Evolutionary conservation across 2,113 vertebrate genomes (phyloP).

Genomic region (Caranx melampygus): DNA sequence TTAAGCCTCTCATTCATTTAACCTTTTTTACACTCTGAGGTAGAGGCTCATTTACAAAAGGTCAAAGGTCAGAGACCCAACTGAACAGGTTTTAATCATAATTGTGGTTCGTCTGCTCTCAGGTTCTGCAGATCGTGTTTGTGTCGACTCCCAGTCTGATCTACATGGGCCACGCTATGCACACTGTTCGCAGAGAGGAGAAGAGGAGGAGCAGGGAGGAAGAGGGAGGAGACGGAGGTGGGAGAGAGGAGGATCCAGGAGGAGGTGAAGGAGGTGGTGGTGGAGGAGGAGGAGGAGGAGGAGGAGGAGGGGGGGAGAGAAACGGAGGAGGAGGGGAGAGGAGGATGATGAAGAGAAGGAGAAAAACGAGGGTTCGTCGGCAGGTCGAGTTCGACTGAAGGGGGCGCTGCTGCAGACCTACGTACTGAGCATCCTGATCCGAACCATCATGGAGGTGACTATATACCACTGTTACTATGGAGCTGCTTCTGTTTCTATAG

Average conservation of each 20-base stretch:
- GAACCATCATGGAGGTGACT: conserved; percentile 88
- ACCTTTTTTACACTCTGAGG: too few relatives aligned
- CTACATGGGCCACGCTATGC: conserved; percentile 96
- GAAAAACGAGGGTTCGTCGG: conserved; percentile 47
- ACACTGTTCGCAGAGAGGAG: conserved; percentile 91
- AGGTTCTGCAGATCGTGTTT: conserved; percentile 97
- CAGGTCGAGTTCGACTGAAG: conserved; percentile 80
- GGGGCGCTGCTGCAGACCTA: conserved; percentile 94
- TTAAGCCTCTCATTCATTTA: too few relatives aligned
- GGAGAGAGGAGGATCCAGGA: conserved; percentile 70
- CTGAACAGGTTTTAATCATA: neutral
- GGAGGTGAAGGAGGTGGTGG: conserved; percentile 76
- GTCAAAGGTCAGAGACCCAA: neutral
- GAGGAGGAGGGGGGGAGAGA: conserved; percentile 1
- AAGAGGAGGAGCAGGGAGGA: conserved; percentile 87
- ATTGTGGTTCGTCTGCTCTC: rapidly evolving
- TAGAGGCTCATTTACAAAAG: too few relatives aligned
- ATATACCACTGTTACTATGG: neutral
- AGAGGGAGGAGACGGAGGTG: conserved; percentile 53
- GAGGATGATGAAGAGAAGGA: conserved; percentile 71
- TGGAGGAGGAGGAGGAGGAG: conserved; percentile 73
- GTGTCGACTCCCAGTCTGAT: conserved; percentile 95
- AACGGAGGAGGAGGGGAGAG: conserved; percentile 71
- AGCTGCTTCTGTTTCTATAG: too few relatives aligned
- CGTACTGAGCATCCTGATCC: conserved; percentile 91